A percentile compares a stretch with the other conserved stretches of the same genome.
These are phyloP conservation scores for Andrena dorsata DNA, from an alignment of 2,888 invertebrate genomes.

Conservation along the genomic window DNA sequence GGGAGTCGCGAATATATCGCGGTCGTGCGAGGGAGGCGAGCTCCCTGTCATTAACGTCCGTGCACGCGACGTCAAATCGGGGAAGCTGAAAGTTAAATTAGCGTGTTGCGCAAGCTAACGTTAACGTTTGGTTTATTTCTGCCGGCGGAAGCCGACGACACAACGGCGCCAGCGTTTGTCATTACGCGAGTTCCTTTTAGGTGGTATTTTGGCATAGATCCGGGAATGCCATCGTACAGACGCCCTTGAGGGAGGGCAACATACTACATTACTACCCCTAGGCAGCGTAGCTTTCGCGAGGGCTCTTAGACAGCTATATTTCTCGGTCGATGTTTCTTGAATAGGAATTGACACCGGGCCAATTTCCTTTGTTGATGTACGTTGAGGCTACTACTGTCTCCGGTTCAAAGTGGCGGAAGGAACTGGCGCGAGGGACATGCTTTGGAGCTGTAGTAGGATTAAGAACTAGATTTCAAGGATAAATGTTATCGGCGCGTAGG, in stretches of 20 bases:
- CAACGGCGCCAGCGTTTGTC: constrained; percentile 38
- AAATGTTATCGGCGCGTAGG: too few relatives aligned
- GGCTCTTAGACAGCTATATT: background rate
- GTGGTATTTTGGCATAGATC: constrained; percentile 49
- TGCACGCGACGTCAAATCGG: constrained; percentile 6
- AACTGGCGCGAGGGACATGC: background rate
- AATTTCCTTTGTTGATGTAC: background rate
- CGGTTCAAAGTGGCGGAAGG: background rate
- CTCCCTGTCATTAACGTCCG: too few relatives aligned
- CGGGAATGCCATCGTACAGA: constrained; percentile 26
- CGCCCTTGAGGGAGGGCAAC: constrained; percentile 41
- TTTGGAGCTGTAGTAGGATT: background rate
- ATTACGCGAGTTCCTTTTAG: constrained; percentile 33
- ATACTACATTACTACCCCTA: background rate
- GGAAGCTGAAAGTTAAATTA: constrained; percentile 48
- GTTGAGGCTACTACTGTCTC: background rate
- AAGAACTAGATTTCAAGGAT: too few relatives aligned
- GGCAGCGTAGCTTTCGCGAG: background rate
- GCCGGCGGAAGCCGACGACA: constrained; percentile 35
- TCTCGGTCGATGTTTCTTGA: background rate
- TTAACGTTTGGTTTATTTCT: constrained; percentile 52
- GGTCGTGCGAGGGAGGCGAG: background rate
- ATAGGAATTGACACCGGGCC: constrained; percentile 30
- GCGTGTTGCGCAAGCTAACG: constrained; percentile 50
- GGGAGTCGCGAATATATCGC: background rate